Evolutionary conservation across 1,140 invertebrate genomes (phyloP), one percentile per base, ranked within the genome.

Genomic region (Hirudo medicinalis): DNA sequence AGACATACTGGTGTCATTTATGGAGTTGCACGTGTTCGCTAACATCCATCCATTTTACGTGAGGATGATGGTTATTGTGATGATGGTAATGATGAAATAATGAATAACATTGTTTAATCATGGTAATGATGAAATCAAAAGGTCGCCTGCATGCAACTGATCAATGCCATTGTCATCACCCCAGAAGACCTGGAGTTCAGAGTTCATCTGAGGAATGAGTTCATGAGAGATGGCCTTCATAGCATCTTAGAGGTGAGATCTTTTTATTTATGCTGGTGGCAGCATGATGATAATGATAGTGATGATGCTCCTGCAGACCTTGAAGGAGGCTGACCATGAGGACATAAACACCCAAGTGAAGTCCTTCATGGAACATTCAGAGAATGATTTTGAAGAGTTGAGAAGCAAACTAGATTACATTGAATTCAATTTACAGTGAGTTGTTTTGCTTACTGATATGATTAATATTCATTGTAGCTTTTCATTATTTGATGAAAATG

Each of bases 141-240:
- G 88, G 87, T 88, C 68, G 87, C 88, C n/a, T 93, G 91, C 81
- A 87, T 95, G 76, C 90, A 91, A 84, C 85, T 97, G 40, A 92
- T 97, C 71, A 98, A 98, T 82, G 91, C 92, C 0, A 88, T 98
- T 40, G 89, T 97, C 66, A 90, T 87, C 13, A 88, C 86, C 43
- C 91, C 92, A 0, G 91, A 94, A 77, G 94, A 97, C 77, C 83
- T 97, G 73, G 94, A 97, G 78, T 96, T 95, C 79, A 85, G 93
- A 73, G 85, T 96, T 76, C 94, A 97, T 84, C 81, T 98, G 69
- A 83, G 94, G 69, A 97, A 95, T 82, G 95, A 98, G 82, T 90
- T 97, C 75, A 93, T 97, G 89, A 86, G 94, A 71, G 89, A 88
- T 73, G 94, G 94, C 22, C 84, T 98, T 19, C 87, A 87, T 75